These are phyloP conservation scores for Seriola rivoliana DNA, from an alignment of 2,113 vertebrate genomes.

Conservation along the genomic window DNA sequence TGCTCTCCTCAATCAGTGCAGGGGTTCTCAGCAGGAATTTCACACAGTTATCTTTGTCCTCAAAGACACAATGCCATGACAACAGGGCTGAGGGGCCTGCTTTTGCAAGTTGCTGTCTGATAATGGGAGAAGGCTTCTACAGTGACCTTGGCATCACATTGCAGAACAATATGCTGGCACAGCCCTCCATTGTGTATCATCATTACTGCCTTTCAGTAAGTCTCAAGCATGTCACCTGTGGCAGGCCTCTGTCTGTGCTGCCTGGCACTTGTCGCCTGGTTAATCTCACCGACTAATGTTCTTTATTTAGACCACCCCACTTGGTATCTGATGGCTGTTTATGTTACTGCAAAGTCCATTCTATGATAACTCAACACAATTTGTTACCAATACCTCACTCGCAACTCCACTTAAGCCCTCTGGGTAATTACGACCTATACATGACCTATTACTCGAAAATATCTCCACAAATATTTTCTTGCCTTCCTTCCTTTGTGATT, in stretches of 20 bases:
- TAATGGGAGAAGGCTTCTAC: conserved; percentile 59
- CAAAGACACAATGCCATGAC: conserved; percentile 77
- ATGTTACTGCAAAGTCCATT: conserved; percentile 53
- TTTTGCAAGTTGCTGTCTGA: conserved; percentile 52
- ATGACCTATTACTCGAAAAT: conserved; percentile 49
- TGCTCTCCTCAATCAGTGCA: conserved; percentile 69
- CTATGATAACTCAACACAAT: conserved; percentile 71
- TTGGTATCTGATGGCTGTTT: conserved; percentile 64
- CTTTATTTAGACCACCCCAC: conserved; percentile 79
- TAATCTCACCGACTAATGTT: conserved; percentile 76
- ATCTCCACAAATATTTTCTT: conserved; percentile 39
- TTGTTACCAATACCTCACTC: conserved; percentile 42
- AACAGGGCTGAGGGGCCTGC: conserved; percentile 58
- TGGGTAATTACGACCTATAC: conserved; percentile 69
- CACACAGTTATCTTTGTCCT: conserved; percentile 84
- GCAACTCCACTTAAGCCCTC: conserved; percentile 63
- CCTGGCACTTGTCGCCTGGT: conserved; percentile 68
- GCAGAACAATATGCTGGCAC: conserved; percentile 15
- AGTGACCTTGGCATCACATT: conserved; percentile 69
- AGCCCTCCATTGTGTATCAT: conserved; percentile 57
- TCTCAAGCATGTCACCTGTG: conserved; percentile 80
- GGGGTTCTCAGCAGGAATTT: conserved; percentile 75
- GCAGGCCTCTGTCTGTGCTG: conserved; percentile 60
- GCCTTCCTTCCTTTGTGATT: conserved; percentile 49
- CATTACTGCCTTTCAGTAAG: conserved; percentile 59